phyloP scores from a whole-genome alignment of 2,113 vertebrate species.

The Ceuthmochares aereus region DNA sequence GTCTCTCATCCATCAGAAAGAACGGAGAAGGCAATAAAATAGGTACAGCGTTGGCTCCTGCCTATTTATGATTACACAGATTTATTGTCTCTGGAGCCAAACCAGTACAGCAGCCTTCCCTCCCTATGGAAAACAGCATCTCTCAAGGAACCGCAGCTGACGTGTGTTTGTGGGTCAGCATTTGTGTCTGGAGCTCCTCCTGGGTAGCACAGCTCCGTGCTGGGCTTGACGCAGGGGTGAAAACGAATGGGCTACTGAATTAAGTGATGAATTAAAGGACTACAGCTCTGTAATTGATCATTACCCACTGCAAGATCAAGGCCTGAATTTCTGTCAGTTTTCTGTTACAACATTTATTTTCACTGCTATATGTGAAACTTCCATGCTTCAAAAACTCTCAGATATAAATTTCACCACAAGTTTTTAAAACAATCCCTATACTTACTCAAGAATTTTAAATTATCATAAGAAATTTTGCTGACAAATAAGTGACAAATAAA shows the following conservation, averaged over 20 bases:
- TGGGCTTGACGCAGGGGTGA: background rate
- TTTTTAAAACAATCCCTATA: background rate
- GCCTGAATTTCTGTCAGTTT: background rate
- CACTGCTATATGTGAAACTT: background rate
- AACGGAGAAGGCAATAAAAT: background rate
- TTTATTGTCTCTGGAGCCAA: background rate
- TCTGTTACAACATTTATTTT: background rate
- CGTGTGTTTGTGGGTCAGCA: fast-evolving
- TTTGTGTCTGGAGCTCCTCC: background rate
- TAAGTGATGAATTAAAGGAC: background rate
- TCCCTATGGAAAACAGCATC: background rate
- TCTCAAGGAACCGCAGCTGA: background rate
- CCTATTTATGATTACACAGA: background rate
- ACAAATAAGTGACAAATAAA: background rate
- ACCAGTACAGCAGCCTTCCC: background rate
- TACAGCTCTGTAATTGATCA: fast-evolving
- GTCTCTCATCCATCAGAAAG: background rate
- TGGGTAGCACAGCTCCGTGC: background rate
- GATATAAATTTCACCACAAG: background rate
- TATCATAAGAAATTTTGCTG: background rate
- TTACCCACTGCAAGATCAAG: background rate
- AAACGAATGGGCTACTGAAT: background rate
- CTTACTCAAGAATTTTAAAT: background rate
- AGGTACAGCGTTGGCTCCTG: fast-evolving
- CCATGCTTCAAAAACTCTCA: background rate